Evolutionary conservation across 2,888 invertebrate genomes (phyloP).

Genomic region (Drosophila fulvimacula): DNA sequence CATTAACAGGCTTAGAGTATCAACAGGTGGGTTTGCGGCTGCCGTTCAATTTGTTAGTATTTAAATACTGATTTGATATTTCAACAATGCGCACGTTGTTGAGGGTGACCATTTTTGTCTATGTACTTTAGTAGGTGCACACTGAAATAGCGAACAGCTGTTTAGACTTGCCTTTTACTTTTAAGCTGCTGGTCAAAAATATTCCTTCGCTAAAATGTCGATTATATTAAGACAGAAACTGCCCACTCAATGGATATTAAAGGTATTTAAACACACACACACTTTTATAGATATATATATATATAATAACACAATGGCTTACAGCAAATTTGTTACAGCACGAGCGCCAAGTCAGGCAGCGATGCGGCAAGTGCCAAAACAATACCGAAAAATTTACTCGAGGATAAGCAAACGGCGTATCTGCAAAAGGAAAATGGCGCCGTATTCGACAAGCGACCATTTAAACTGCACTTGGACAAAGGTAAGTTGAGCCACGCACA

Average conservation of each 20-base stretch:
- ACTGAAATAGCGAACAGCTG: constrained; percentile 39
- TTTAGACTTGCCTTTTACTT: constrained; percentile 13
- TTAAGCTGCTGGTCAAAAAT: not conserved
- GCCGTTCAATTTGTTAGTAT: constrained; percentile 7
- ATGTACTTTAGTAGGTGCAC: constrained; percentile 12
- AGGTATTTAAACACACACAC: constrained; percentile 32
- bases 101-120: constrained; percentile 17
- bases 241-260: constrained; percentile 40
- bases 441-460: constrained; percentile 95
- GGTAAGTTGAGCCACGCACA: constrained; percentile 84
- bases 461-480: constrained; percentile 89
- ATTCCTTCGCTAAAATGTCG: constrained; percentile 46
- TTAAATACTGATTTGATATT: constrained; percentile 18
- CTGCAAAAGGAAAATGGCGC: constrained; percentile 90
- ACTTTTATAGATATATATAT: not conserved
- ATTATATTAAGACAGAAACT: constrained; percentile 48
- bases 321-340: constrained; percentile 49
- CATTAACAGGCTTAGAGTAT: constrained; percentile 11
- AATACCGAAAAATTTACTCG: constrained; percentile 89
- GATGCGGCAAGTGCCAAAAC: constrained; percentile 76
- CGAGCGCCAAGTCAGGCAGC: constrained; percentile 42
- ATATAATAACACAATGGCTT: not conserved
- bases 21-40: not conserved
- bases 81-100: constrained; percentile 1
- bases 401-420: constrained; percentile 87